Base-by-base conservation (phyloP, 64 coral and sea anemone genomes). In the Dendronephthya gigantea region DNA sequence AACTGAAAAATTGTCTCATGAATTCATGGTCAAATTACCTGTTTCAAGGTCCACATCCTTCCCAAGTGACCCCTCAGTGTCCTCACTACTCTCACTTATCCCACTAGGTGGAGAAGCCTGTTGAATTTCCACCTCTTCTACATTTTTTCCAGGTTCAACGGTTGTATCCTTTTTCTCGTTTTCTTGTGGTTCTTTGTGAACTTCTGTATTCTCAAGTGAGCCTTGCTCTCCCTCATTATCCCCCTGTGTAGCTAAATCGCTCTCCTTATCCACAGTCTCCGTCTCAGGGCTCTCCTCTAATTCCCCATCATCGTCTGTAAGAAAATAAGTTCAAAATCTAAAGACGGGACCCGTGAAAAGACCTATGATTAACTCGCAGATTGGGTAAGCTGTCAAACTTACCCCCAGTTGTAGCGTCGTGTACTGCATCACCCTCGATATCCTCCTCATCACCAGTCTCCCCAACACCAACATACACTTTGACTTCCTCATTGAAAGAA, bases 371-470 rank as follows among this genome's bases (percentile, higher is more conserved):
- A n/a, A n/a, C n/a, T n/a, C n/a, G n/a, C n/a, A n/a, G n/a, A n/a
- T n/a, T n/a, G n/a, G n/a, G n/a, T n/a, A n/a, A n/a, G n/a, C n/a
- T n/a, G n/a, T 45, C 11, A 6, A 6, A 45, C 41, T 11, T 45
- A 45, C 41, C 55, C 4, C 25, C 19, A 62, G 55, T 62, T n/a
- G 55, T 62, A 62, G 4, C 25, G 3, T 62, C 16, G 55, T 4
- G 55, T 62, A n/a, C 55, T n/a, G 19, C 55, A 62, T n/a, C 6
- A 45, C 27, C 17, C 13, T 62, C 35, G 11, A n/a, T 84, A 11
- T 28, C 31, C 38, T 70, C 59, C 58, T 90, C 85, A 16, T 68
- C 76, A 29, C 87, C 85, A 36, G 84, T 87, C 13, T 79, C 72
- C 72, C 12, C 72, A 10, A 79, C 72, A 79, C 72, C 72, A 33